Percentiles rank a stretch among this genome's conserved stretches.
Conservation (phyloP, 1,140 invertebrate species). For the Saccostrea echinata region DNA sequence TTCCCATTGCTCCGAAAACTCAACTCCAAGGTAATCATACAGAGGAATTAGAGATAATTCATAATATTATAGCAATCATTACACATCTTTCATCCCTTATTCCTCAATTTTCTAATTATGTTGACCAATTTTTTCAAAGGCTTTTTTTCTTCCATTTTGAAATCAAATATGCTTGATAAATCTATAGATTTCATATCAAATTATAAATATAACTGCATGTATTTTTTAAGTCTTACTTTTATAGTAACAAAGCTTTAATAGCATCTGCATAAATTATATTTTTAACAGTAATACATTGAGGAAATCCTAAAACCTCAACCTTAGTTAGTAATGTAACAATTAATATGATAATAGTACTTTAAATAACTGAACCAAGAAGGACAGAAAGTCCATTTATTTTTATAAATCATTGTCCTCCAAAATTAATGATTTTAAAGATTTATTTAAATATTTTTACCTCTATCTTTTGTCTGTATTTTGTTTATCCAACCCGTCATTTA, state of each 20-base stretch:
- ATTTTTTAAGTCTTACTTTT: neutral
- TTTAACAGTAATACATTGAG: neutral
- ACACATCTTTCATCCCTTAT: neutral
- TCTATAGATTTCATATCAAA: neutral
- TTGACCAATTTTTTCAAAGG: too few species aligned
- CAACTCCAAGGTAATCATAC: conserved; percentile 74
- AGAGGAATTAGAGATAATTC: neutral
- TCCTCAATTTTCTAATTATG: too few species aligned
- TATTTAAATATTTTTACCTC: neutral
- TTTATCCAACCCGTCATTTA: neutral
- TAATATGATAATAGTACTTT: too few species aligned
- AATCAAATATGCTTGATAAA: neutral
- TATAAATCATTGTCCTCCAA: neutral
- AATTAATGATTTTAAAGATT: neutral
- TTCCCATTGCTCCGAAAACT: conserved; percentile 78
- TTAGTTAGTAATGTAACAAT: too few species aligned
- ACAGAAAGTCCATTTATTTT: too few species aligned
- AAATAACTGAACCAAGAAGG: too few species aligned
- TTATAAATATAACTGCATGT: too few species aligned
- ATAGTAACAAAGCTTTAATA: neutral
- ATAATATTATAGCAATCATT: neutral
- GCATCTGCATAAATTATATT: neutral
- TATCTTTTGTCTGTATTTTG: neutral
- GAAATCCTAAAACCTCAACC: too few species aligned
- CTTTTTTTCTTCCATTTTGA: too few species aligned